A percentile compares a stretch with the other conserved stretches of the same genome.
Conservation (phyloP, 23 tunicate genomes). For the Styela clava region DNA sequence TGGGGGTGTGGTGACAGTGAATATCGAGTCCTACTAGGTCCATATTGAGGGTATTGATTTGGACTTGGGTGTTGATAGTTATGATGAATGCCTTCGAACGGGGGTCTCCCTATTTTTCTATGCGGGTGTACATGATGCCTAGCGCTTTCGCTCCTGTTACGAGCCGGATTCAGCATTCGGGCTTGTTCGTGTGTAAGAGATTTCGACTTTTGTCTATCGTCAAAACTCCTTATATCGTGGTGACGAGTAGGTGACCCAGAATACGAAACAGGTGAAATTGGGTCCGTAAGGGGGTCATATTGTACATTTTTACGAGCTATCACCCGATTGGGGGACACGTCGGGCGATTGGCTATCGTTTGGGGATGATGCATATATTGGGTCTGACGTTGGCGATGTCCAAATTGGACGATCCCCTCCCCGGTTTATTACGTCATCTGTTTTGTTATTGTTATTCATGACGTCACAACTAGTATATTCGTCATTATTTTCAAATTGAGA, state of each 20-base stretch:
- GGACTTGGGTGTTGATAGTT: neutral
- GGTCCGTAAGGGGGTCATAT: constrained; percentile 1
- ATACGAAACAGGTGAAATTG: neutral
- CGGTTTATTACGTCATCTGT: constrained; percentile 5
- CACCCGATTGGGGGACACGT: constrained; percentile 22
- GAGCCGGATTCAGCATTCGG: neutral
- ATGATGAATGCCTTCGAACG: neutral
- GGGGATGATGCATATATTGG: constrained; percentile 23
- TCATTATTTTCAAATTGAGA: neutral
- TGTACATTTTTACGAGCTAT: neutral
- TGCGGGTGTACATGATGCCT: neutral
- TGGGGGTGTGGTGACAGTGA: neutral
- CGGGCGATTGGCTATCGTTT: constrained; percentile 9
- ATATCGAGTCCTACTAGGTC: neutral
- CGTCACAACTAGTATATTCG: neutral
- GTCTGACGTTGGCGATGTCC: neutral
- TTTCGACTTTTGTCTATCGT: neutral
- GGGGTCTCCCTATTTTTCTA: neutral
- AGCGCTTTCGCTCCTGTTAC: neutral
- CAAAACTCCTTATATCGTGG: too few species aligned
- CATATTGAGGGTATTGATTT: neutral
- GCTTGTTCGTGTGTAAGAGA: constrained; percentile 16
- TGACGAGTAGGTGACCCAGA: constrained; percentile 2
- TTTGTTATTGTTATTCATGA: neutral
- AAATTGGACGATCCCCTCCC: neutral